A percentile compares a stretch with the other conserved stretches of the same genome.
Conservation (phyloP, 1,140 invertebrate genomes). For the Plutomurus gul region DNA sequence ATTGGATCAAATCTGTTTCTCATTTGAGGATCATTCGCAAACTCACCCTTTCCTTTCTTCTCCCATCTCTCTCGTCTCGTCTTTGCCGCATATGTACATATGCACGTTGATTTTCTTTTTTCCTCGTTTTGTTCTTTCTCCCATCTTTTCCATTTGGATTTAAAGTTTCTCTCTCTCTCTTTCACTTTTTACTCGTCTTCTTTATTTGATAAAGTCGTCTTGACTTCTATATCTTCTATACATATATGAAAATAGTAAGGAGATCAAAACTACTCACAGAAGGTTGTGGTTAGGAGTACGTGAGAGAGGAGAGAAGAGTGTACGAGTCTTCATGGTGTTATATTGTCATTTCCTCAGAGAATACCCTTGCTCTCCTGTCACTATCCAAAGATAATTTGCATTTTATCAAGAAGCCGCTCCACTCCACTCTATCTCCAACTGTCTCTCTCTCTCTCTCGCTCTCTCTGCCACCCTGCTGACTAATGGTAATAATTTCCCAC, state of each 20-base stretch:
- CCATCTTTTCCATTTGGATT: background rate
- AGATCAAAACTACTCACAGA: no score
- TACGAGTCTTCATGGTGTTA: no score
- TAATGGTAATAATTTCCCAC: no score
- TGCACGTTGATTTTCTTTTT: background rate
- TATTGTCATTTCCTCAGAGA: no score
- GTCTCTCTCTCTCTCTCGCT: background rate
- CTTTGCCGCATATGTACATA: background rate
- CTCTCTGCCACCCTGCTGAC: no score
- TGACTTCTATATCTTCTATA: no score
- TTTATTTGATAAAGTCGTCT: background rate
- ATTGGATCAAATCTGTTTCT: constrained; percentile 39
- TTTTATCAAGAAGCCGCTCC: background rate
- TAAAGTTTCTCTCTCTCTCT: background rate
- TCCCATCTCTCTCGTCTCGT: background rate
- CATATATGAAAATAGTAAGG: no score
- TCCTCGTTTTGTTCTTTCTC: background rate
- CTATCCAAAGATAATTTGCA: no score
- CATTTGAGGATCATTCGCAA: constrained; percentile 31
- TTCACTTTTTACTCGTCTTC: no score
- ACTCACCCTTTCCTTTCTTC: constrained; percentile 26
- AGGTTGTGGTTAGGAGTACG: no score
- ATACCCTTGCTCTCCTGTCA: no score
- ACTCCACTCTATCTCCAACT: background rate
- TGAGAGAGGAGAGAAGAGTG: no score